These are phyloP conservation scores for Coptodon rendalli DNA, from an alignment of 2,113 vertebrate species.

Conservation along the genomic window DNA sequence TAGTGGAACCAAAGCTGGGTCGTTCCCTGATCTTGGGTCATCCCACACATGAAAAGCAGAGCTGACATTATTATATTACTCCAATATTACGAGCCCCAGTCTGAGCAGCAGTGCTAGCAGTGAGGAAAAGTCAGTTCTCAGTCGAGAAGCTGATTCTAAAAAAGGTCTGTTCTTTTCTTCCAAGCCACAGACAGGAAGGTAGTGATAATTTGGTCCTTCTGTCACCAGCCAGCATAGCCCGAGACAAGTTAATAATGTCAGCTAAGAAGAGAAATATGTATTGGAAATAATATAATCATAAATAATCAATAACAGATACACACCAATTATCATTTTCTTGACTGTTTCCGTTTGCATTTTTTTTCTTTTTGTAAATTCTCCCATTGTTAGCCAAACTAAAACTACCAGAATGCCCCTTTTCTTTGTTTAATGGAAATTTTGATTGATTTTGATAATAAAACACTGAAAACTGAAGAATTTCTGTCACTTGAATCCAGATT, in stretches of 20 bases:
- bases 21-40: neutral
- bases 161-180: neutral
- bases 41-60: no score
- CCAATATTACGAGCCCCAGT: no score
- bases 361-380: neutral
- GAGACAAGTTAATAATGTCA: neutral
- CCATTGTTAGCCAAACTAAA: neutral
- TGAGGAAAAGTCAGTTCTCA: no score
- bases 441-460: neutral
- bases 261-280: neutral
- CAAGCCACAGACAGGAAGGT: neutral
- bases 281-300: neutral
- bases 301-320: neutral
- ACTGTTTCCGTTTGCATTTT: neutral
- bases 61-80: no score
- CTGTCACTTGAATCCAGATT: neutral
- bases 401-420: neutral
- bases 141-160: no score
- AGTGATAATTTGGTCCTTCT: neutral
- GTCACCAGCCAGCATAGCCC: neutral
- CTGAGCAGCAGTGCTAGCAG: no score
- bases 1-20: neutral
- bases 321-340: neutral
- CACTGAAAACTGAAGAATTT: neutral
- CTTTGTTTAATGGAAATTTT: neutral